phyloP scores from a whole-genome alignment of 2,113 vertebrate species.

The Crotophaga sulcirostris region DNA sequence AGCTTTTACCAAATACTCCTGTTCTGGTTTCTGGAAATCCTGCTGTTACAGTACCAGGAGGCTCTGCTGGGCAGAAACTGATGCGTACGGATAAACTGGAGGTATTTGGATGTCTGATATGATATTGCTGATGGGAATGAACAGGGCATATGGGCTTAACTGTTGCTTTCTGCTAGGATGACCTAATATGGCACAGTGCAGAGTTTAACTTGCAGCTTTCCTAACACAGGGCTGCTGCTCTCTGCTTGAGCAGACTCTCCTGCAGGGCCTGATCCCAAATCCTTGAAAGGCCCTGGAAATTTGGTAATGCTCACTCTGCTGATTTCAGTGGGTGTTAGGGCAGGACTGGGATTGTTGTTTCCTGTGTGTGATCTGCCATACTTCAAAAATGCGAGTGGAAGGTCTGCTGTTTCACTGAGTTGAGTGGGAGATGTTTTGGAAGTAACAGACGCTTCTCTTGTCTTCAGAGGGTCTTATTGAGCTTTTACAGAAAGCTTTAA shows the following conservation, averaged over 20 bases:
- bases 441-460: neutral
- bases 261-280: neutral
- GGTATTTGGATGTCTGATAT: slow-evolving; percentile 77
- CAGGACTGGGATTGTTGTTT: neutral
- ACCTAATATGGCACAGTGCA: neutral
- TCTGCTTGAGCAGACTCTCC: neutral
- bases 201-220: neutral
- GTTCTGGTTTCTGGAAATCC: slow-evolving; percentile 93
- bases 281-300: neutral
- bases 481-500: neutral
- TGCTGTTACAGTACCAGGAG: slow-evolving; percentile 84
- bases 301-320: neutral
- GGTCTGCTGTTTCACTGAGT: neutral
- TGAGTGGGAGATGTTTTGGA: neutral
- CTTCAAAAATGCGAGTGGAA: neutral
- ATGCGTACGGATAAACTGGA: slow-evolving; percentile 96
- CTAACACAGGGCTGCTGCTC: neutral
- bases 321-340: neutral
- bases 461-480: neutral
- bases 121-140: neutral
- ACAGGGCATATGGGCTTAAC: neutral
- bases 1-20: slow-evolving; percentile 90
- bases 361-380: neutral
- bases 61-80: slow-evolving; percentile 86
- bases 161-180: neutral